Evolutionary conservation across 2,797 vertebrate genomes (phyloP), one percentile per base, ranked within the genome.

Genomic region (Fratercula arctica): DNA sequence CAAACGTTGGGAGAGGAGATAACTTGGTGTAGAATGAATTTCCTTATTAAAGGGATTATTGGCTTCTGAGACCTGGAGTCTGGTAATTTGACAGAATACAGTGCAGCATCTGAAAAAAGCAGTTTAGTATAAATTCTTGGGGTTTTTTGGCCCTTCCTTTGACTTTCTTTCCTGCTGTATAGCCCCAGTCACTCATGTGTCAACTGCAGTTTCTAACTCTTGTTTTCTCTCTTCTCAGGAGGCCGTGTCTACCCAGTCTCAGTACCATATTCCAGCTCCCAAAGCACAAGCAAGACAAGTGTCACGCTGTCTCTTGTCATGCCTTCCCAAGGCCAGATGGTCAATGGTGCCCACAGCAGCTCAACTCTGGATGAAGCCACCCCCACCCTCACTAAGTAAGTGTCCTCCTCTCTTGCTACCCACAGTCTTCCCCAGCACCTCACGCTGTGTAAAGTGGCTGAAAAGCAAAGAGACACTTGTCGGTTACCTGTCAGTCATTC

Each of bases 241-340:
- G 99, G 99, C 6, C 99, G 99, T 1, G 98, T 99, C 96, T 99
- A 99, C 96, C 99, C 99, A 0, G 99, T 99, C 20, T 99, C 99
- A 0, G 99, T 99, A 95, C 99, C 99, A 0, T 99, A 99, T 98
- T 99, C 99, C 39, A 99, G 98, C 93, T 98, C 98, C 91, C 99
- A 99, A 98, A 99, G 98, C 98, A 99, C 99, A 96, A 99, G 99
- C 97, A 99, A 99, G 97, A 99, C 99, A 43, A 99, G 99, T 1
- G 99, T 99, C 92, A 99, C 99, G 0, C 98, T 99, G 31, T 99
- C 99, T 13, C 98, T 99, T 92, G 99, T 99, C 85, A 99, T 99
- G 99, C 99, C 99, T 77, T 99, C 99, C 15, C 99, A 99, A 87
- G 98, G 98, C 53, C 99, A 99, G 67, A 99, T 99, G 97, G 99